Evolutionary conservation across 1,140 invertebrate genomes (phyloP).

Genomic region (Notospermus geniculatus): DNA sequence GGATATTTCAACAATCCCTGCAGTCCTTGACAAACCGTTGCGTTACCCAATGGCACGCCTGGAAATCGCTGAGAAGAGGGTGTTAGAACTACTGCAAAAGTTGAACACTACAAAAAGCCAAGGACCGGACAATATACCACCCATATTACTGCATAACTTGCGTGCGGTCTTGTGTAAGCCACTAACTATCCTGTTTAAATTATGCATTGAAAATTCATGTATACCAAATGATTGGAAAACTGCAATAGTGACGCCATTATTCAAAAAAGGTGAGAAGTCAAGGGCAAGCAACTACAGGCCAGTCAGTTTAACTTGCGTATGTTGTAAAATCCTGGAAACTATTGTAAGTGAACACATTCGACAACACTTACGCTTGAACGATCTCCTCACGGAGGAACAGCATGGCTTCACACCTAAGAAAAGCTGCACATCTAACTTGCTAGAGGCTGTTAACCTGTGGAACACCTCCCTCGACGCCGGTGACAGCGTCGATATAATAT

Average conservation of each 20-base stretch:
- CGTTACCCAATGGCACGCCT: no score
- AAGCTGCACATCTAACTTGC: constrained; percentile 3
- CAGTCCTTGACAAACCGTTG: no score
- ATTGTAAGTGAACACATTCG: constrained; percentile 21
- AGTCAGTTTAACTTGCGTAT: constrained; percentile 12
- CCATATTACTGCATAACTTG: no score
- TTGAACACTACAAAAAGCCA: no score
- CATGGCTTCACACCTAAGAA: constrained; percentile 16
- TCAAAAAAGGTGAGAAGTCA: constrained; percentile 19
- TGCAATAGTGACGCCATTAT: constrained; percentile 11
- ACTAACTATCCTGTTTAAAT: no score
- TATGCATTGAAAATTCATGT: no score
- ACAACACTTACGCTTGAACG: constrained; percentile 16
- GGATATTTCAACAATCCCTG: no score
- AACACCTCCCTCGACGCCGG: background rate
- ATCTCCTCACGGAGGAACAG: constrained; percentile 16
- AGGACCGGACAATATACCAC: no score
- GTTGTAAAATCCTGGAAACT: constrained; percentile 17
- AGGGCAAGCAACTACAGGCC: constrained; percentile 18
- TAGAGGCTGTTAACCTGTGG: constrained; percentile 12
- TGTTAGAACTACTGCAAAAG: no score
- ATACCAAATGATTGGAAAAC: constrained; percentile 14
- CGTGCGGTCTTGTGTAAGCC: no score
- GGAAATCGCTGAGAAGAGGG: no score
- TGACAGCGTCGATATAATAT: no score